Base-by-base conservation (phyloP, 1,140 invertebrate species). In the Gryllus bimaculatus region DNA sequence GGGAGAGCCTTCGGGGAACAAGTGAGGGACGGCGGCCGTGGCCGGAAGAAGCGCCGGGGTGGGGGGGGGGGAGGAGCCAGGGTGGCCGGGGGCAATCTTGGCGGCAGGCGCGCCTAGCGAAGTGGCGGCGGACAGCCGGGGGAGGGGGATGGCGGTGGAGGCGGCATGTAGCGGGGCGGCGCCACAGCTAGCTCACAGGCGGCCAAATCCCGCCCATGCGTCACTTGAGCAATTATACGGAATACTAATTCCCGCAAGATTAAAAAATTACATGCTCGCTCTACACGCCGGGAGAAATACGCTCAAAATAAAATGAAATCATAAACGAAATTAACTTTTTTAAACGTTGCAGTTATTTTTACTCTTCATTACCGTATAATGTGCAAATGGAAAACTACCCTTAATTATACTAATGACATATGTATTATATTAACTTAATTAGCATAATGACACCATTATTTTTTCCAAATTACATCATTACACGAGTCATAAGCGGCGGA, bases 281-380 rank as follows among this genome's bases (percentile, higher is more conserved):
- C 54, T 66, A 66, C 54, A 66, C 54, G 54, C 54, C 54, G 54
- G 54, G 54, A 66, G 54, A 66, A 66, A 66, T 66, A 66, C 54
- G 54, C 18, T 66, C 54, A 66, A 66, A 66, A 66, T 66, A 66
- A 66, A 66, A 66, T 66, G 54, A 66, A 66, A 66, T 66, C 54
- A 66, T 66, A 66, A 66, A 66, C 54, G 54, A 66, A 66, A 66
- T 66, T 66, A 66, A 66, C 54, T 66, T 66, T 66, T 66, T 66
- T 66, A 66, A 66, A 66, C 54, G 54, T 66, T 66, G 54, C 54
- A 66, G 54, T 66, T 66, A 66, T 66, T 66, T 66, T 66, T 66
- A 66, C 54, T 66, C 54, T 66, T 66, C 54, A 66, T 66, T 66
- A 66, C 54, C 54, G 54, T 66, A 66, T 66, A 66, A 66, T 66